These are phyloP conservation scores for Drosophila aff. DNA, from an alignment of 1,140 invertebrate species.

Conservation along the genomic window DNA sequence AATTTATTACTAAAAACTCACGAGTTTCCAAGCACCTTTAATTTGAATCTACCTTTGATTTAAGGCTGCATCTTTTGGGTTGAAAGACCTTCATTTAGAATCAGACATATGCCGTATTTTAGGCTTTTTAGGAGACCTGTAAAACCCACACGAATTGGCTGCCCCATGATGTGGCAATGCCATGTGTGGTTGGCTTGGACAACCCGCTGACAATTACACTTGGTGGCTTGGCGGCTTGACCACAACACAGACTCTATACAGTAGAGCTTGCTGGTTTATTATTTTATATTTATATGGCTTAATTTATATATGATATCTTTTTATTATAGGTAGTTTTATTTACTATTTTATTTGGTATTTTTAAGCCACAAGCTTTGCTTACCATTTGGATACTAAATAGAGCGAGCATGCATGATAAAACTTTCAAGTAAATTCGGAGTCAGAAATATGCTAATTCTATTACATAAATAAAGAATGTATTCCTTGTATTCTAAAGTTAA, in stretches of 20 bases:
- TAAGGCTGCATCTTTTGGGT: conserved; percentile 13
- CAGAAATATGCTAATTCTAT: background rate
- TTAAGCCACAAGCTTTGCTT: too few species aligned
- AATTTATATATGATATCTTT: background rate
- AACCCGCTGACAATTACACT: conserved; percentile 53
- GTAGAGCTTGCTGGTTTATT: background rate
- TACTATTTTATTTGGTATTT: background rate
- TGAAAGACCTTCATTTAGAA: background rate
- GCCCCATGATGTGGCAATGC: conserved; percentile 18
- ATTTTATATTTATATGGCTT: background rate
- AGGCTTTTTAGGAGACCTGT: background rate
- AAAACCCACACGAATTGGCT: conserved; percentile 45
- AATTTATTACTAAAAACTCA: background rate
- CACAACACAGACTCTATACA: background rate
- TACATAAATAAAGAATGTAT: background rate
- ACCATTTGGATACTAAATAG: background rate
- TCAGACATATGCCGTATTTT: background rate
- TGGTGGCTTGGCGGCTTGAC: background rate
- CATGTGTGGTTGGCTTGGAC: conserved; percentile 13
- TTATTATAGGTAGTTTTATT: background rate
- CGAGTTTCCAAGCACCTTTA: rapidly evolving
- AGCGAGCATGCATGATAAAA: background rate
- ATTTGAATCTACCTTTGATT: background rate
- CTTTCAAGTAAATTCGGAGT: background rate
- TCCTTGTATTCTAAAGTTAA: background rate